phyloP scores from a whole-genome alignment of 2,113 vertebrate species.

The Scopus umbretta region DNA sequence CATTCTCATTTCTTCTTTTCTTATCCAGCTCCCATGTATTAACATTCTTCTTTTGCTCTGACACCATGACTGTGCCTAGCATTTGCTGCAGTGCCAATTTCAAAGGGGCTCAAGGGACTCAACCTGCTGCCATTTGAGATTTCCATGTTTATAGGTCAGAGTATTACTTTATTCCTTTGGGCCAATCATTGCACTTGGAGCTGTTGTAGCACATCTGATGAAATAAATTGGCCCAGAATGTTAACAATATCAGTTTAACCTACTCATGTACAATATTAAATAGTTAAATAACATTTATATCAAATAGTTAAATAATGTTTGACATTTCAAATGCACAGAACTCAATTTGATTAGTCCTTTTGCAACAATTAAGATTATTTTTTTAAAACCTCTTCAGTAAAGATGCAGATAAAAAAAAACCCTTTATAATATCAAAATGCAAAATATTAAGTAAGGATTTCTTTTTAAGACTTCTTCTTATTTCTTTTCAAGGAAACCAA shows the following conservation, averaged over 20 bases:
- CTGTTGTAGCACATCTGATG: neutral
- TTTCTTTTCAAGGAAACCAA: neutral
- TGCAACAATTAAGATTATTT: neutral
- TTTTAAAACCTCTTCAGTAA: neutral
- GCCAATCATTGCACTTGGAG: neutral
- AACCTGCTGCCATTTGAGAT: neutral
- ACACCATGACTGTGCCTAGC: neutral
- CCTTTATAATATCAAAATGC: neutral
- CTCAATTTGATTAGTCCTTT: neutral
- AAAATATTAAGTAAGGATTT: neutral
- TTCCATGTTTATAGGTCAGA: neutral
- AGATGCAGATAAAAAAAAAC: neutral
- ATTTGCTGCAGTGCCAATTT: neutral
- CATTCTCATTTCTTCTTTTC: neutral
- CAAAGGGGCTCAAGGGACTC: neutral
- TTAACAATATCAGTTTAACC: neutral
- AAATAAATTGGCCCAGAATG: neutral
- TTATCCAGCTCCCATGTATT: neutral
- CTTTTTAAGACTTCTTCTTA: neutral
- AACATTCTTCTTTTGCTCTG: neutral
- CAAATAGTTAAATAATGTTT: neutral
- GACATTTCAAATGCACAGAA: neutral
- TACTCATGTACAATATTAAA: neutral
- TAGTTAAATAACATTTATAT: neutral
- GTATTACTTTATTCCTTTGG: neutral